Base-by-base conservation (phyloP, 2,888 invertebrate species). In the Melanostoma mellinum region DNA sequence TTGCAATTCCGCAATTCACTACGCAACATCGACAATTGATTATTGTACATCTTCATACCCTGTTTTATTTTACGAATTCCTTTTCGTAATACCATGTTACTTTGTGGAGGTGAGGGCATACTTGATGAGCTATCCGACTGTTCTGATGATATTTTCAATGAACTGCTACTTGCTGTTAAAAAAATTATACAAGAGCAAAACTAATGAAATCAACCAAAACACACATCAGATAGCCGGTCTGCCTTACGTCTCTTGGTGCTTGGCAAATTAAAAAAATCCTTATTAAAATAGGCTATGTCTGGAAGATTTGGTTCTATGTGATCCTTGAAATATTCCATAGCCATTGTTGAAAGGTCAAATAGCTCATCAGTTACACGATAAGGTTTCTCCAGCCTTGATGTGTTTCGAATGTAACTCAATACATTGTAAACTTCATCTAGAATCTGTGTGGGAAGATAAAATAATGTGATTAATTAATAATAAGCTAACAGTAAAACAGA, bases 321-420 rank as follows among this genome's bases (percentile, higher is more conserved):
- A 91, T 98, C 98, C 90, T 97, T 97, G 91, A 98, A 98, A 91
- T 98, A 98, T 92, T 98, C 98, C 98, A 98, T 98, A 42, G 98
- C 98, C 98, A 98, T 98, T 46, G 97, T 97, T 46, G 97, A 97
- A 85, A 98, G 93, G 92, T 98, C 98, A 92, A 97, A 97, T 74
- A 98, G 92, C 91, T 98, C 98, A 92, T 98, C 98, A 6, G 97
- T 97, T 79, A 98, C 97, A 92, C 97, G 97, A 91, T 97, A 98
- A 55, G 98, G 97, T 88, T 97, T 93, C 85, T 95, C 95, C 87
- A 97, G 92, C 90, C 96, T 96, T 35, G 95, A 94, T 86, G 96
- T 96, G 86, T 94, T 94, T 92, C 95, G 95, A 86, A 98, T 94
- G 90, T 97, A 96, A 87, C 94, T 93, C 87, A 98, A 92, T 90